Evolutionary conservation across 2,888 invertebrate species (phyloP).

Genomic region (Miltochrista miniata): DNA sequence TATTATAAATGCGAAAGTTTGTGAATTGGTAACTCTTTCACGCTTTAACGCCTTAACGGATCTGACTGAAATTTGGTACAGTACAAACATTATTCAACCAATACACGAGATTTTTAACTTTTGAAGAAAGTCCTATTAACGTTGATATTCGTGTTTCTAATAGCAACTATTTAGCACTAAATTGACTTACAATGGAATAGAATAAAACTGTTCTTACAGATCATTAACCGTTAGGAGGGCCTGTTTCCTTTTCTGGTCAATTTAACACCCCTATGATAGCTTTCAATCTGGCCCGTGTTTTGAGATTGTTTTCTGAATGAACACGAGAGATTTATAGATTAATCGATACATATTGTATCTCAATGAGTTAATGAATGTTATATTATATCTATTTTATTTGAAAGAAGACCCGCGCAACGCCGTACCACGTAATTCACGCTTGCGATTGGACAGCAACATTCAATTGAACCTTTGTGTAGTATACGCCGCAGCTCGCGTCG

Average conservation of each 20-base stretch:
- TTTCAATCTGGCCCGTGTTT: not conserved
- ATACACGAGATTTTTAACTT: too few relatives aligned
- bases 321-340: slow-evolving; percentile 1
- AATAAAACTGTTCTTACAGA: too few relatives aligned
- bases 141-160: too few relatives aligned
- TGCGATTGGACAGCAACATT: slow-evolving; percentile 56
- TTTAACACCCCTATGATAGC: not conserved
- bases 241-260: not conserved
- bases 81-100: too few relatives aligned
- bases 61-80: too few relatives aligned
- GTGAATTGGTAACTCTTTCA: too few relatives aligned
- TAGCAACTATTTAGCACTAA: too few relatives aligned
- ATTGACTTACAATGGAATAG: too few relatives aligned
- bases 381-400: slow-evolving; percentile 11
- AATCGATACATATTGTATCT: slow-evolving; percentile 4
- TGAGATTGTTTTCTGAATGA: not conserved
- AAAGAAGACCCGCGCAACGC: slow-evolving; percentile 26
- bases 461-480: slow-evolving; percentile 71
- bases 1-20: too few relatives aligned
- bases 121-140: too few relatives aligned
- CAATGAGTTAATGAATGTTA: slow-evolving; percentile 20
- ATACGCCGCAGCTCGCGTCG: slow-evolving; percentile 44
- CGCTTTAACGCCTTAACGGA: too few relatives aligned
- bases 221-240: too few relatives aligned
- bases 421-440: slow-evolving; percentile 43